These are phyloP conservation scores for Cassiopea andromeda DNA, from an alignment of 30 jellyfish, hydroid and myxozoan species.

Conservation along the genomic window DNA sequence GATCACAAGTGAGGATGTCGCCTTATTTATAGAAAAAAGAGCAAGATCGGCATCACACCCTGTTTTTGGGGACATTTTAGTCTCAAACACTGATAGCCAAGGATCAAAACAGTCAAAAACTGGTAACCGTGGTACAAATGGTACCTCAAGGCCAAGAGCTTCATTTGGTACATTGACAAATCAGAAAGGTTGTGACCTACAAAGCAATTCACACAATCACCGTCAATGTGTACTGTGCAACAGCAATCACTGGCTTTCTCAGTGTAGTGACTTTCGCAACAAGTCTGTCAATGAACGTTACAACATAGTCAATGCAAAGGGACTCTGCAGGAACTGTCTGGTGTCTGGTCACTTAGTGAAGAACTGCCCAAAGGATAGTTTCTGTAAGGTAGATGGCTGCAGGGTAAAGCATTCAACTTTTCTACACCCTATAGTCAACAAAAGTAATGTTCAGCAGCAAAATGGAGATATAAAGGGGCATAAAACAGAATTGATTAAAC, in stretches of 20 bases:
- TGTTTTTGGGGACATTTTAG: neutral
- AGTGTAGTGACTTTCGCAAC: conserved; percentile 10
- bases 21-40: neutral
- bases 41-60: conserved; percentile 32
- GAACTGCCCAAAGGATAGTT: conserved; percentile 3
- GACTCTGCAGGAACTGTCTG: conserved; percentile 28
- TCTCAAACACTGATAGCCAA: neutral
- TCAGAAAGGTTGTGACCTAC: conserved; percentile 2
- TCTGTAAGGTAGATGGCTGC: conserved; percentile 28
- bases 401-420: conserved; percentile 25
- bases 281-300: conserved; percentile 16
- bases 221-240: conserved; percentile 10
- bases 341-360: conserved; percentile 11
- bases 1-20: conserved; percentile 5
- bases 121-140: neutral
- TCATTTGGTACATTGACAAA: neutral
- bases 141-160: conserved; percentile 5
- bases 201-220: conserved; percentile 1
- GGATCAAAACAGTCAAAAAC: neutral
- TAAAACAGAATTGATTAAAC: neutral
- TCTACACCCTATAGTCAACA: conserved; percentile 17
- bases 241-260: conserved; percentile 17
- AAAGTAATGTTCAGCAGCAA: neutral
- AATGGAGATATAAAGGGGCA: neutral
- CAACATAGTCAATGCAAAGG: conserved; percentile 6